Conservation (phyloP, 2,797 vertebrate genomes). For the Orientallactaga sibirica region DNA sequence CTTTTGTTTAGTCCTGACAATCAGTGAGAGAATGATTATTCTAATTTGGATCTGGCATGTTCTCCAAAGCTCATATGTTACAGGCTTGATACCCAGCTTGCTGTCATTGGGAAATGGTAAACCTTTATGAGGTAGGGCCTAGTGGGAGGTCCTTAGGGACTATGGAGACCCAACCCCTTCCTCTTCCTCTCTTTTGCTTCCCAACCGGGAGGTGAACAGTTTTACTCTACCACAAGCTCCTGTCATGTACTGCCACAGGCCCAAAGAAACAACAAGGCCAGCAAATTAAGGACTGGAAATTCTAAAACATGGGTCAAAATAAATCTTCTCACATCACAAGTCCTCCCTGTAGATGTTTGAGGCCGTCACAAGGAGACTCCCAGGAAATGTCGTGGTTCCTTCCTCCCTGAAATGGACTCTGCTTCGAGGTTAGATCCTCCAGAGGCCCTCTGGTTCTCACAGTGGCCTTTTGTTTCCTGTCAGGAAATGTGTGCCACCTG, state of each 20-base stretch:
- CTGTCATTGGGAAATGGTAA: neutral
- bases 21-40: neutral
- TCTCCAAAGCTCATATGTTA: neutral
- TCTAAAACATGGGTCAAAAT: neutral
- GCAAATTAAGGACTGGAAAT: neutral
- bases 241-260: too few relatives aligned
- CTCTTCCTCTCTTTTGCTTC: neutral
- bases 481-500: neutral
- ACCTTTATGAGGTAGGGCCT: neutral
- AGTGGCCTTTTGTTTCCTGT: neutral
- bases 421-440: neutral
- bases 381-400: neutral
- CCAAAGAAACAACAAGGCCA: neutral
- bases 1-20: neutral
- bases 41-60: neutral
- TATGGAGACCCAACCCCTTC: neutral
- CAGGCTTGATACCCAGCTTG: neutral
- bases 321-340: neutral
- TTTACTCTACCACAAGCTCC: neutral
- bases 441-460: neutral
- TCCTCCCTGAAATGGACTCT: neutral
- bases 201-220: neutral
- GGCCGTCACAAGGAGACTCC: neutral
- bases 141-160: neutral
- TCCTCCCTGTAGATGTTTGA: neutral